These are phyloP conservation scores for Lucilia cuprina DNA, from an alignment of 1,140 invertebrate genomes.

Conservation along the genomic window DNA sequence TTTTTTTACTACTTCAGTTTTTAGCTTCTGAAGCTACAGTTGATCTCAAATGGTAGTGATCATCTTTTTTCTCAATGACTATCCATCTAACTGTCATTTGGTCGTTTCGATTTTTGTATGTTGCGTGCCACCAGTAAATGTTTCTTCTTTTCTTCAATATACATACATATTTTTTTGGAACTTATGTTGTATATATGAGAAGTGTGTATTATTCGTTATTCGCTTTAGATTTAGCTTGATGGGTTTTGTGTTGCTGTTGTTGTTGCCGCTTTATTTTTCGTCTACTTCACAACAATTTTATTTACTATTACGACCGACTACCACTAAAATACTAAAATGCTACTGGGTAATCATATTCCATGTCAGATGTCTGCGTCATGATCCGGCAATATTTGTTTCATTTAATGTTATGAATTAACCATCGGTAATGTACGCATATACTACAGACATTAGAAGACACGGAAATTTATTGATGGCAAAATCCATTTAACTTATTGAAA, in stretches of 20 bases:
- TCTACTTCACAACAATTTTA: not conserved
- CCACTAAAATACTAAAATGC: not conserved
- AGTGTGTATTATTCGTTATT: constrained; percentile 12
- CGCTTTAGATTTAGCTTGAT: constrained; percentile 15
- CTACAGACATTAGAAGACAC: not conserved
- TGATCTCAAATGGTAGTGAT: constrained; percentile 14
- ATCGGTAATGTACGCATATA: not conserved
- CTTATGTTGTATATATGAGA: not conserved
- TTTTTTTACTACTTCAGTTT: not conserved
- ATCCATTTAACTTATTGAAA: not conserved
- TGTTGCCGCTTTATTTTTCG: not conserved
- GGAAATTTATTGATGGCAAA: not conserved
- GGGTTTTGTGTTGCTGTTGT: not conserved
- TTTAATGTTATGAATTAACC: not conserved
- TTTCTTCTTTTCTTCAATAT: not conserved
- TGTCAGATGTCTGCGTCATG: not conserved
- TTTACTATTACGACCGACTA: not conserved
- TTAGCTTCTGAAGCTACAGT: not conserved
- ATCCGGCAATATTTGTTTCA: constrained; percentile 5
- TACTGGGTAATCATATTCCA: constrained; percentile 17
- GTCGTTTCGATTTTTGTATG: not conserved
- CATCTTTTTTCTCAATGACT: constrained; percentile 13
- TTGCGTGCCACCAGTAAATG: constrained; percentile 10
- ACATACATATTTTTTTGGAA: not conserved
- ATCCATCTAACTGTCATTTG: constrained; percentile 11